Percentiles rank a stretch among this genome's conserved stretches.
phyloP scores from a whole-genome alignment of 2,113 vertebrate genomes.

The Phaethornis superciliosus region DNA sequence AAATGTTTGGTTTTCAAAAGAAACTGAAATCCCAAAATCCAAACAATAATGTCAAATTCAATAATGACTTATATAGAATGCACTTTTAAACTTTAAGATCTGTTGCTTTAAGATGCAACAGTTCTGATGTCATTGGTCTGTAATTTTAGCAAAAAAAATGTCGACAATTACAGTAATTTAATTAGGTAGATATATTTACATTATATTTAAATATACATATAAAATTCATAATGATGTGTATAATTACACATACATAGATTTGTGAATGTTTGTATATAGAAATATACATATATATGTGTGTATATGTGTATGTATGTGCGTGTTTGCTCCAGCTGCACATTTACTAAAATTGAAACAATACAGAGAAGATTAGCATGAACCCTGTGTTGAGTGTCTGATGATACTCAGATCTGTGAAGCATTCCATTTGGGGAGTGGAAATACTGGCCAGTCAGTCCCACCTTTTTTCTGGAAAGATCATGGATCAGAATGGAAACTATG shows the following conservation, averaged over 20 bases:
- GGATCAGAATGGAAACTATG: too few relatives aligned
- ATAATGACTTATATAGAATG: background rate
- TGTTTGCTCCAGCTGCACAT: conserved; percentile 51
- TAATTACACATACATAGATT: background rate
- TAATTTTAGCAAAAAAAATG: background rate
- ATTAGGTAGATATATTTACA: background rate
- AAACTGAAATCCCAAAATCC: background rate
- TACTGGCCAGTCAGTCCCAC: too few relatives aligned
- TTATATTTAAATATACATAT: background rate
- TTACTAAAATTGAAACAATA: background rate
- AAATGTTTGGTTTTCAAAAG: background rate
- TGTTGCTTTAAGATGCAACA: background rate
- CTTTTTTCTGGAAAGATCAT: too few relatives aligned
- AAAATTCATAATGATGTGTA: background rate
- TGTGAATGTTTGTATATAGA: background rate
- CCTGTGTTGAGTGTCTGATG: background rate
- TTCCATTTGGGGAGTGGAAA: too few relatives aligned
- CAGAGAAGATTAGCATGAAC: background rate
- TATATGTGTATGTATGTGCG: background rate
- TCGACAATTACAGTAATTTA: background rate
- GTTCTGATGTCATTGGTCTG: background rate
- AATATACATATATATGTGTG: rapidly evolving
- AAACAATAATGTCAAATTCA: background rate
- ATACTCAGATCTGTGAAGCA: too few relatives aligned
- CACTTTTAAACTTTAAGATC: background rate